Evolutionary conservation across 2,113 vertebrate genomes (phyloP), one percentile per base, ranked within the genome.

Genomic region (Zootoca vivipara): DNA sequence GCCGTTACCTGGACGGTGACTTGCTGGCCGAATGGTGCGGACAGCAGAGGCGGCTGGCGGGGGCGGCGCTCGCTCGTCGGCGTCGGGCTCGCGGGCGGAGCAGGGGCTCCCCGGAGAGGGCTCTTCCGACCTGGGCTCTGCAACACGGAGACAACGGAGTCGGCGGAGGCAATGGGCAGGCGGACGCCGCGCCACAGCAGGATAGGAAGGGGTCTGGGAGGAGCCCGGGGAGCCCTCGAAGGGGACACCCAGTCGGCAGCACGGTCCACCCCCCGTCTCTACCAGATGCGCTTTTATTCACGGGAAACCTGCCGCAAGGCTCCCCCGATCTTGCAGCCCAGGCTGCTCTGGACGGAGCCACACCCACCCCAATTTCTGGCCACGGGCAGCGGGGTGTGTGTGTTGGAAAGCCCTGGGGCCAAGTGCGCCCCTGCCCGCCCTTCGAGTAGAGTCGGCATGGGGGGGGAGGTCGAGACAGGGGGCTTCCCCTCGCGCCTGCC

Each of bases 1-100:
- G 30, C 28, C 5, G 1, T 88, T 98, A 99, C 98, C 98, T 98
- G 98, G 97, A 97, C 96, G 97, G 93, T 97, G 98, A 97, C 98
- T 98, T 96, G 98, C 97, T 97, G 98, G 98, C 98, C 98, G 98
- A 99, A 99, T 99, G 98, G 97, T 99, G 98, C 96, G 96, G 96
- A 94, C 96, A 94, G 97, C 98, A n/a, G 96, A 94, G 89, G 96
- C 93, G 83, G 94, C 94, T 78, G 94, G 94, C 88, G 72, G 89
- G 89, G 86, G 82, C 46, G 70, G 84, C 1, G 64, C 35, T 52
- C 30, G 56, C 30, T 95, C 95, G 90, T 96, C 96, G 91, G 96
- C 96, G 4, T 16, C 70, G 95, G 95, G 92, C 95, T 96, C 96
- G 95, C 96, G 93, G 92, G 97, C 94, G 92, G 96, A 96, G 95